phyloP scores from a whole-genome alignment of 1,140 invertebrate genomes.

The Pseudomyrmex concolor region DNA sequence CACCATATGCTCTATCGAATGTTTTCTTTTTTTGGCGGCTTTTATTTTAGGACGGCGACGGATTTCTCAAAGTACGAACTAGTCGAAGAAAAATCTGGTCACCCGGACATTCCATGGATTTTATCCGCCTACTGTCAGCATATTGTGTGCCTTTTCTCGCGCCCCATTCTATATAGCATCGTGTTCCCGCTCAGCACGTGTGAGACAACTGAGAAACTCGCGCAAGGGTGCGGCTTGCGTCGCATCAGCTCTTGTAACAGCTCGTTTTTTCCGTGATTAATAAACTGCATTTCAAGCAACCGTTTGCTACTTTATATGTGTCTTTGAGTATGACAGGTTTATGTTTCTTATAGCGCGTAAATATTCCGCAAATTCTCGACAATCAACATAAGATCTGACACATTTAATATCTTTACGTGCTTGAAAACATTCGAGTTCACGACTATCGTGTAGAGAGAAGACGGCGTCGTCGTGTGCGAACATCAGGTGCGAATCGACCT shows the following conservation, averaged over 20 bases:
- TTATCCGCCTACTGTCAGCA: constrained; percentile 32
- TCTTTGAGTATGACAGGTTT: neutral
- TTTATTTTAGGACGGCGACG: neutral
- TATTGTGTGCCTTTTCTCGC: constrained; percentile 20
- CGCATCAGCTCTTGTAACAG: constrained; percentile 35
- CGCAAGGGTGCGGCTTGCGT: constrained; percentile 16
- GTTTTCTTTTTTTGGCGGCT: neutral
- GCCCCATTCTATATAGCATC: constrained; percentile 16
- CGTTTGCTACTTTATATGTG: constrained; percentile 2
- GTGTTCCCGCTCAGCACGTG: constrained; percentile 30
- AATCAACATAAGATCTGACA: neutral
- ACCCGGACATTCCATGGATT: neutral
- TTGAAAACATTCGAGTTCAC: neutral
- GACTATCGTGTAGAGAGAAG: neutral
- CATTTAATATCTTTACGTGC: neutral
- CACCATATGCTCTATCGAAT: constrained; percentile 36
- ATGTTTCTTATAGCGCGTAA: neutral
- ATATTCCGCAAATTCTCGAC: neutral
- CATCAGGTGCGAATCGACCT: neutral
- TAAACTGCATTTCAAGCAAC: constrained; percentile 10
- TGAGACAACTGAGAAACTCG: constrained; percentile 35
- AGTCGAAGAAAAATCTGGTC: constrained; percentile 19
- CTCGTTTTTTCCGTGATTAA: constrained; percentile 31
- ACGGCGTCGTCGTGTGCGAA: neutral
- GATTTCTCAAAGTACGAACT: constrained; percentile 14